Evolutionary conservation across 2,888 invertebrate species (phyloP), one percentile per base, ranked within the genome.

Genomic region (Conus canariensis): DNA sequence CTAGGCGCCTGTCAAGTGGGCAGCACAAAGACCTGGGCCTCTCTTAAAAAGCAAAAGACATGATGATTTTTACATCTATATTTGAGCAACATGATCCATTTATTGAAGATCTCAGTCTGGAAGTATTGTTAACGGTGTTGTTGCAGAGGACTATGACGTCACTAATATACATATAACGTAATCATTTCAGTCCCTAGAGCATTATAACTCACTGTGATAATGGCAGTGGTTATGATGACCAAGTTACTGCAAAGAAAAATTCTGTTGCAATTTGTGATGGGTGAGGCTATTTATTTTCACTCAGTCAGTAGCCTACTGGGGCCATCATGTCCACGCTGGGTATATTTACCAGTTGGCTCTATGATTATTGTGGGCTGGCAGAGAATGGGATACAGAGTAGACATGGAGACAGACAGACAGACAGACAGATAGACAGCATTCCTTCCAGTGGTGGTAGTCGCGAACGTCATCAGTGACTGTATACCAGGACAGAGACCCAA

Each of bases 41-140:
- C 14, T 64, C 92, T 14, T 87, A 92, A 86, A 60, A 59, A 67
- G 88, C 6, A 77, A 90, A 92, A 60, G 93, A 94, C 88, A 91
- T 83, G 7, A 14, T 70, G 12, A 85, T 70, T 16, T 19, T 93
- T 45, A n/a, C 92, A 1, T 6, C 60, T 0, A 92, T 91, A 83
- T 74, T 93, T 5, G 30, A 85, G n/a, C 91, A 92, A 0, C 91
- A 90, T 74, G 92, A 90, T 86, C 45, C 93, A 22, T 93, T 94
- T 64, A 16, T 22, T 58, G 90, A 89, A 59, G 92, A 91, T 16
- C 12, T 60, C 77, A 58, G 22, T 12, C 87, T 94, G 9, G 92
- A 60, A 94, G 92, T 87, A 92, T 94, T 64, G 92, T 91, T 86
- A 93, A 91, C 70, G 93, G 94, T 45, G 91, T 90, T 10, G 60